A percentile compares a stretch with the other conserved stretches of the same genome.
phyloP scores from a whole-genome alignment of 2,888 invertebrate genomes.

The Scotopteryx bipunctaria region DNA sequence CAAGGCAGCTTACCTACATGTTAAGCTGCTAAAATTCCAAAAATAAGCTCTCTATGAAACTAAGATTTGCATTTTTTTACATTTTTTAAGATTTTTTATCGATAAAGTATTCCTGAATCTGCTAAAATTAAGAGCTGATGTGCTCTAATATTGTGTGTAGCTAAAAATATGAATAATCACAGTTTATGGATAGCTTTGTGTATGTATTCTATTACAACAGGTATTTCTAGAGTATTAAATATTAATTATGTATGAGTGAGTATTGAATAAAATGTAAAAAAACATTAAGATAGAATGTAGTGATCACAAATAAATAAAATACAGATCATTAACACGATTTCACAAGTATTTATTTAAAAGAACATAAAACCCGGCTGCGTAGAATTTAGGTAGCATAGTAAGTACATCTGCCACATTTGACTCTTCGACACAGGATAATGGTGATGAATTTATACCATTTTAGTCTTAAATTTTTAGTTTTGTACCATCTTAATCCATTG shows the following conservation, averaged over 20 bases:
- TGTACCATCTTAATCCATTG: too few species aligned
- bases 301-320: not conserved
- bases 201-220: slow-evolving; percentile 12
- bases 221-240: slow-evolving; percentile 13
- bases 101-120: not conserved
- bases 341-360: too few species aligned
- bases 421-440: too few species aligned
- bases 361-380: too few species aligned
- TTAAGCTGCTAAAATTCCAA: slow-evolving; percentile 2
- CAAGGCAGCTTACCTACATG: slow-evolving; percentile 3
- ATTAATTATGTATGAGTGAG: not conserved
- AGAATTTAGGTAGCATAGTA: too few species aligned
- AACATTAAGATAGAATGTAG: not conserved
- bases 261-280: not conserved
- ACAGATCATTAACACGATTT: not conserved
- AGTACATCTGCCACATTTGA: too few species aligned
- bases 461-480: too few species aligned
- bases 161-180: not conserved
- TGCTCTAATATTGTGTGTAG: not conserved
- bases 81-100: slow-evolving; percentile 12
- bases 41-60: slow-evolving; percentile 21
- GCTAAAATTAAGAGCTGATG: slow-evolving; percentile 1
- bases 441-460: too few species aligned
- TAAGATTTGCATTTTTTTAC: slow-evolving; percentile 19
- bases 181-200: not conserved